A percentile compares a stretch with the other conserved stretches of the same genome.
Evolutionary conservation across 2,888 invertebrate species (phyloP).

Genomic region (Habroteleia sp.): DNA sequence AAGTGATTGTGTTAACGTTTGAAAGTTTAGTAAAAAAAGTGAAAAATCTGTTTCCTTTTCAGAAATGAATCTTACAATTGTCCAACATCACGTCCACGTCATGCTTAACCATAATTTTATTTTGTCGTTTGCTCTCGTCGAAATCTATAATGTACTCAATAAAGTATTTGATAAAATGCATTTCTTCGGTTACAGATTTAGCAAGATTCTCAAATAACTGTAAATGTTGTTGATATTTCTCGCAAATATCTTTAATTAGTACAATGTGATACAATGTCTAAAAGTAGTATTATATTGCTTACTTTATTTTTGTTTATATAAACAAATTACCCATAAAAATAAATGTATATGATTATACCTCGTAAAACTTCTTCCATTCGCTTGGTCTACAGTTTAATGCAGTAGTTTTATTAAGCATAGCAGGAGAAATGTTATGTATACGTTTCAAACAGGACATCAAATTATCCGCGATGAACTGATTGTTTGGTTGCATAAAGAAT

Average conservation of each 20-base stretch:
- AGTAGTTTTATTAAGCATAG: slow-evolving; percentile 69
- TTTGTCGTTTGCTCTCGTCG: slow-evolving; percentile 83
- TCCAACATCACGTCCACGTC: slow-evolving; percentile 90
- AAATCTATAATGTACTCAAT: slow-evolving; percentile 89
- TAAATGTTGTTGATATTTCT: slow-evolving; percentile 53
- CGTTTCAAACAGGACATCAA: slow-evolving; percentile 69
- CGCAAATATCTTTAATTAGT: slow-evolving; percentile 72
- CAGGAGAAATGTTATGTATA: slow-evolving; percentile 68
- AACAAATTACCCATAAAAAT: neutral
- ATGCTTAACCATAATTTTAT: slow-evolving; percentile 87
- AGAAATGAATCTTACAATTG: slow-evolving; percentile 85
- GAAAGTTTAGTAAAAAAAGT: too few species aligned
- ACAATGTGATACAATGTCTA: slow-evolving; percentile 73
- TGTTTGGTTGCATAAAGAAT: slow-evolving; percentile 85
- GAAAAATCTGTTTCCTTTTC: too few species aligned
- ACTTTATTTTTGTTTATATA: neutral
- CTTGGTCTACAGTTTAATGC: slow-evolving; percentile 70
- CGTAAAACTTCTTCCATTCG: slow-evolving; percentile 74
- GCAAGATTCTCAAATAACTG: slow-evolving; percentile 74
- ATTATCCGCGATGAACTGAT: slow-evolving; percentile 84
- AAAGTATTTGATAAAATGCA: slow-evolving; percentile 85
- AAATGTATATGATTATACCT: slow-evolving; percentile 68
- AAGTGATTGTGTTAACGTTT: too few species aligned
- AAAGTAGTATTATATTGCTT: too few species aligned
- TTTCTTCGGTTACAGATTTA: slow-evolving; percentile 79